Evolutionary conservation across 2,888 invertebrate species (phyloP).

Genomic region (Cheilosia scutellata): DNA sequence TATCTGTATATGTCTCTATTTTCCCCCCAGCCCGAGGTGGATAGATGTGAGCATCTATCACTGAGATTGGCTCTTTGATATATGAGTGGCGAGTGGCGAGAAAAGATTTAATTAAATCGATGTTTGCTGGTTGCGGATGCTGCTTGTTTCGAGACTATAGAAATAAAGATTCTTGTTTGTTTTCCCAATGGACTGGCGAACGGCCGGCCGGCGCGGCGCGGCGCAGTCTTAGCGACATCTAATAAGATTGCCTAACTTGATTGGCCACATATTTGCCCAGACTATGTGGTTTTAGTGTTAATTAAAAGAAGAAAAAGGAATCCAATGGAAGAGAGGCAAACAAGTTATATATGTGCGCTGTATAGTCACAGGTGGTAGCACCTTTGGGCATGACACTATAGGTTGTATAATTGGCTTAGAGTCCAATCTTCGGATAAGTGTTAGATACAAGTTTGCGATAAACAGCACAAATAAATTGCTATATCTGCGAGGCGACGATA

Average conservation of each 20-base stretch:
- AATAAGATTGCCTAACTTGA: constrained; percentile 67
- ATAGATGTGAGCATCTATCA: constrained; percentile 25
- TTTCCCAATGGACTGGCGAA: constrained; percentile 2
- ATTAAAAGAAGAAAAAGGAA: constrained; percentile 44
- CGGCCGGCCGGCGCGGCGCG: no score
- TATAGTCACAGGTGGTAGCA: constrained; percentile 34
- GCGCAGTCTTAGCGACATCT: constrained; percentile 44
- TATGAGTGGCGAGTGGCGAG: constrained; percentile 60
- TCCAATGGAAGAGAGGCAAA: not conserved
- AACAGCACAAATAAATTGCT: constrained; percentile 6
- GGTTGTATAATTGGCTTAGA: constrained; percentile 11
- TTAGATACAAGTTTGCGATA: constrained; percentile 9
- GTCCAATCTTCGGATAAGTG: not conserved
- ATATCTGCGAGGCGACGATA: not conserved
- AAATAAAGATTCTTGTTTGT: constrained; percentile 41
- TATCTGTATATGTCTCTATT: not conserved
- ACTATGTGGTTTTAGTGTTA: constrained; percentile 59
- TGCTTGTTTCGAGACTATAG: constrained; percentile 31
- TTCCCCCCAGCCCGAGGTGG: constrained; percentile 4
- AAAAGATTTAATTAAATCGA: constrained; percentile 74
- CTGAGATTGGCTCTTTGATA: constrained; percentile 55
- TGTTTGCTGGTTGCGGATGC: constrained; percentile 60
- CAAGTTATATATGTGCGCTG: not conserved
- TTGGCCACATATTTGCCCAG: constrained; percentile 67
- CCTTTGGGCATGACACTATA: not conserved